phyloP scores from a whole-genome alignment of 2,113 vertebrate genomes.

The Apteryx mantelli region DNA sequence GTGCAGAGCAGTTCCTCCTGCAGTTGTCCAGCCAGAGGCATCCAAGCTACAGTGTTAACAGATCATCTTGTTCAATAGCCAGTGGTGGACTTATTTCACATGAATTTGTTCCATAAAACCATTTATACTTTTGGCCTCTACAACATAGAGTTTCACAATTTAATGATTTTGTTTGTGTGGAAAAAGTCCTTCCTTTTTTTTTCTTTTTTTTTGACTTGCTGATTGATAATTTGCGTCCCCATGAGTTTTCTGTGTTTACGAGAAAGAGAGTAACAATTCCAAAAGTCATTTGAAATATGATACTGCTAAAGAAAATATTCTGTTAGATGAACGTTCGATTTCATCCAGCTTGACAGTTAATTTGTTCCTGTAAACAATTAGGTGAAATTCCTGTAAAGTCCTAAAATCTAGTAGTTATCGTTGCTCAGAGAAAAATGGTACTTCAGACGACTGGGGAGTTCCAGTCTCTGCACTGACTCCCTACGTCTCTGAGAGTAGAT shows the following conservation, averaged over 20 bases:
- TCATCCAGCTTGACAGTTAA: neutral
- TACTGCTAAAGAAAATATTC: neutral
- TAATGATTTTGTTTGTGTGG: slow-evolving; percentile 64
- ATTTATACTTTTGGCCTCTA: slow-evolving; percentile 29
- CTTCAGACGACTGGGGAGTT: neutral
- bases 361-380: slow-evolving; percentile 3
- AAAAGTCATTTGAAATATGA: neutral
- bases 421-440: neutral
- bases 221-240: neutral
- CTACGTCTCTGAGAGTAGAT: neutral
- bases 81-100: neutral
- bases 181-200: slow-evolving; percentile 1
- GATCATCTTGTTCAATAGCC: neutral
- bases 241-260: slow-evolving; percentile 29
- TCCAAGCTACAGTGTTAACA: fast-evolving
- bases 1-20: neutral
- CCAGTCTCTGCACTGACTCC: neutral
- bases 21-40: neutral
- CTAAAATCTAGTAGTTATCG: neutral
- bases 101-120: slow-evolving; percentile 25
- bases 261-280: neutral
- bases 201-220: neutral
- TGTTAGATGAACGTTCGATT: neutral
- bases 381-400: slow-evolving; percentile 32
- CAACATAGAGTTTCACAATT: slow-evolving; percentile 5